phyloP scores from a whole-genome alignment of 2,113 vertebrate genomes.

The Rhombomys opimus region DNA sequence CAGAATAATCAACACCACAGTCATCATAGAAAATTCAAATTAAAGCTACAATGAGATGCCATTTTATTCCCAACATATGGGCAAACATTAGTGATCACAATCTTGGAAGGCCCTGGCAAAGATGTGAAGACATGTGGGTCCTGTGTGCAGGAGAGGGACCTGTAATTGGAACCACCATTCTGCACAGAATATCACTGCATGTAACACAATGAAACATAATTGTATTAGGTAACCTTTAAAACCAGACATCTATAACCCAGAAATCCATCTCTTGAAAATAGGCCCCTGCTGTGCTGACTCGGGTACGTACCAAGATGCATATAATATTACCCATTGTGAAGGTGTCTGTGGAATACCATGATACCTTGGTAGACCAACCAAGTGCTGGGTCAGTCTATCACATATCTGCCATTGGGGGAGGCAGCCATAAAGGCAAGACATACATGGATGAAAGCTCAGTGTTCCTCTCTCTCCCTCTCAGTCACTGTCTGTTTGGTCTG shows the following conservation, averaged over 20 bases:
- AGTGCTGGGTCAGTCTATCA: not conserved
- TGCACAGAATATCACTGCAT: not conserved
- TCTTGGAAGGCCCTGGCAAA: not conserved
- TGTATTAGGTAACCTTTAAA: too few relatives aligned
- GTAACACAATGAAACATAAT: not conserved
- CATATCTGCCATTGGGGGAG: not conserved
- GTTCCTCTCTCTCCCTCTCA: not conserved
- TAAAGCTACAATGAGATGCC: not conserved
- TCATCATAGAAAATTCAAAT: slow-evolving; percentile 33
- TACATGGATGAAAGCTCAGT: not conserved
- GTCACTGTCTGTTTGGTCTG: not conserved
- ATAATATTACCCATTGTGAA: not conserved
- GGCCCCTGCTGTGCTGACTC: not conserved
- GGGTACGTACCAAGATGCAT: not conserved
- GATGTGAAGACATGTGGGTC: not conserved
- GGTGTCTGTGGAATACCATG: not conserved
- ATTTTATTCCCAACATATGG: not conserved
- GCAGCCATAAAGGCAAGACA: not conserved
- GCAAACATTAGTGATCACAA: slow-evolving; percentile 8
- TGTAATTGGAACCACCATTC: not conserved
- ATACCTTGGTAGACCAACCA: too few relatives aligned
- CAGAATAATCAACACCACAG: not conserved
- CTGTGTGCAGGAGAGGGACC: not conserved
- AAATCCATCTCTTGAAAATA: not conserved
- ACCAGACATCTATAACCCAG: not conserved